Conservation (phyloP, 2,888 invertebrate species). For the Drosophila colorata region DNA sequence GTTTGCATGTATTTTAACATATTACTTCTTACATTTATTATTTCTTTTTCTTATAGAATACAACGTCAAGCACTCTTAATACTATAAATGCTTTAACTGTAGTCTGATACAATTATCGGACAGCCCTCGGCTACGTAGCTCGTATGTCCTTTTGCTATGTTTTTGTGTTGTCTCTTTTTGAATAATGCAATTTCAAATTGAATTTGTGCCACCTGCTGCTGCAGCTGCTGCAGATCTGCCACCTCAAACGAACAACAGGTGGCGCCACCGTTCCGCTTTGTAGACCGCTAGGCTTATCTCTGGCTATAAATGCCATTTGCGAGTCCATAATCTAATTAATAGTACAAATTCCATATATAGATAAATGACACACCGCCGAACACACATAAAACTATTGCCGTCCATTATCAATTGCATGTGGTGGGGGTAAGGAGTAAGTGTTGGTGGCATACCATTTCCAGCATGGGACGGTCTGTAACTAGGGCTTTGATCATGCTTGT, state of each 20-base stretch:
- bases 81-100: no score
- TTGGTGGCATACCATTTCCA: background rate
- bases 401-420: conserved; percentile 26
- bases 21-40: no score
- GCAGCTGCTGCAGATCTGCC: conserved; percentile 10
- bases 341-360: conserved; percentile 51
- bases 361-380: conserved; percentile 32
- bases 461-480: conserved; percentile 2
- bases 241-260: conserved; percentile 66
- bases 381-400: conserved; percentile 16
- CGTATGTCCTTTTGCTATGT: conserved; percentile 1
- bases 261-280: conserved; percentile 25
- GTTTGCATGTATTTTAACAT: no score
- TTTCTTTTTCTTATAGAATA: no score
- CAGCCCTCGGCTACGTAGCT: conserved; percentile 21
- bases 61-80: no score
- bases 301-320: conserved; percentile 47
- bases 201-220: conserved; percentile 65
- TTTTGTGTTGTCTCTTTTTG: conserved; percentile 10
- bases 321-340: conserved; percentile 67
- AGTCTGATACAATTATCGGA: background rate
- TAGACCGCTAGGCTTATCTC: conserved; percentile 34
- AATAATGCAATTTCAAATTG: conserved; percentile 71
- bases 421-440: background rate
- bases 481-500: conserved; percentile 19